Conservation (phyloP, 2,888 invertebrate species). For the Platycheirus albimanus region DNA sequence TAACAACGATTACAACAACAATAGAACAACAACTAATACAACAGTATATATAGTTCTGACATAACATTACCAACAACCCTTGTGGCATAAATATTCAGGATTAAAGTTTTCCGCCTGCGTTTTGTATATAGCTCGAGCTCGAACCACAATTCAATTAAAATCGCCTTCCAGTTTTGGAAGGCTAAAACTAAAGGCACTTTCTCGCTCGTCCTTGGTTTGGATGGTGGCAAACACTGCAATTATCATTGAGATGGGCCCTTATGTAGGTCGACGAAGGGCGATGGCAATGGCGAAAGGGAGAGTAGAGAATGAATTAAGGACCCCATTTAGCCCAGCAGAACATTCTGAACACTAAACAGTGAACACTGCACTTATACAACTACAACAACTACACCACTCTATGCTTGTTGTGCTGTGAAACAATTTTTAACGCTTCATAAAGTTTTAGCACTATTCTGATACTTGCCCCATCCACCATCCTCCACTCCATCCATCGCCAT, state of each 20-base stretch:
- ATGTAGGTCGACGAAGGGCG: background rate
- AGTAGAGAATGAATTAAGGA: background rate
- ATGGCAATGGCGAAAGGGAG: background rate
- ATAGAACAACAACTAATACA: constrained; percentile 19
- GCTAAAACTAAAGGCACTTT: constrained; percentile 41
- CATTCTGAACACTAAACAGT: too few relatives aligned
- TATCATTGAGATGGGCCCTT: constrained; percentile 57
- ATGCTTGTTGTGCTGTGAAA: constrained; percentile 70
- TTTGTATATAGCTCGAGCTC: constrained; percentile 56
- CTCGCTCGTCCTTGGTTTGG: background rate
- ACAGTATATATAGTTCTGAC: too few relatives aligned
- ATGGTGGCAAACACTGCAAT: constrained; percentile 46
- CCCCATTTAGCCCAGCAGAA: constrained; percentile 18
- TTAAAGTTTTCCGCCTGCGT: constrained; percentile 66
- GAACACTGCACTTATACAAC: constrained; percentile 27
- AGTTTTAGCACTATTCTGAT: constrained; percentile 61
- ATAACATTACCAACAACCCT: constrained; percentile 24
- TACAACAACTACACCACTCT: constrained; percentile 13
- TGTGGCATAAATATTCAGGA: constrained; percentile 68
- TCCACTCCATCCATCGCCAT: background rate
- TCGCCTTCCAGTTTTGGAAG: constrained; percentile 55
- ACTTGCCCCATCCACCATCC: background rate
- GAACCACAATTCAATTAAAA: constrained; percentile 73
- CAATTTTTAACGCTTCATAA: constrained; percentile 74
- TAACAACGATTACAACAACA: constrained; percentile 29